Evolutionary conservation across 1,140 invertebrate genomes (phyloP), one percentile per base, ranked within the genome.

Genomic region (Cyrtorhinus lividipennis): DNA sequence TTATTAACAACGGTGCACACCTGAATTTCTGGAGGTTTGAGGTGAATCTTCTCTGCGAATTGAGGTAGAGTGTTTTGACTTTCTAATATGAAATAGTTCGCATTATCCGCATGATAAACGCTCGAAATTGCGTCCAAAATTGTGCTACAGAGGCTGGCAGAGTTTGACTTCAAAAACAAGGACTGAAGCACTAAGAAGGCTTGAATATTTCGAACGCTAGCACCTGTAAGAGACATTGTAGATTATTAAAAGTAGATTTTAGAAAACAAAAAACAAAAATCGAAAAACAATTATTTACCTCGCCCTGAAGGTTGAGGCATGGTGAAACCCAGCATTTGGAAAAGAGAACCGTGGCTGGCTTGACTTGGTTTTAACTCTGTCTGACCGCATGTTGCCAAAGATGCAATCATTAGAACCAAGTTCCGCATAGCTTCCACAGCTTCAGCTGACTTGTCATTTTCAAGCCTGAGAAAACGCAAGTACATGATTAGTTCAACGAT

Each of bases 11-110:
- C n/a, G 30, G 30, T 8, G 15, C 30, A 5, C 68, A 82, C 81
- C 79, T 97, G 95, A 68, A 98, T 91, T 73, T 95, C 88, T 0
- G 80, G 76, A 64, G 87, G 86, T 76, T 98, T 98, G 1, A 83
- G 73, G 69, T 95, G 84, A 67, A 99, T 94, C 71, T 89, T 90
- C 72, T 99, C 96, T 1, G 92, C 91, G 76, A 98, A 97, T 73
- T 95, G 89, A 67, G 90, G 92, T 8, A 98, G 76, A 2, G 94
- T 97, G 72, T 95, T 91, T 74, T 97, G 91, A 67, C 89, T 87
- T 75, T 98, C 96, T 0, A 99, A 78, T 69, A 99, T 97, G 73
- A 99, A 99, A 75, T 98, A 99, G 76, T 99, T 99, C 18, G 93
- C 92, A 73, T 92, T 90, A 74, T 99, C 96, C 22, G 95, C 92